Percentiles rank a stretch among this genome's conserved stretches.
These are phyloP conservation scores for Microplitis demolitor DNA, from an alignment of 1,140 invertebrate species.

Conservation along the genomic window DNA sequence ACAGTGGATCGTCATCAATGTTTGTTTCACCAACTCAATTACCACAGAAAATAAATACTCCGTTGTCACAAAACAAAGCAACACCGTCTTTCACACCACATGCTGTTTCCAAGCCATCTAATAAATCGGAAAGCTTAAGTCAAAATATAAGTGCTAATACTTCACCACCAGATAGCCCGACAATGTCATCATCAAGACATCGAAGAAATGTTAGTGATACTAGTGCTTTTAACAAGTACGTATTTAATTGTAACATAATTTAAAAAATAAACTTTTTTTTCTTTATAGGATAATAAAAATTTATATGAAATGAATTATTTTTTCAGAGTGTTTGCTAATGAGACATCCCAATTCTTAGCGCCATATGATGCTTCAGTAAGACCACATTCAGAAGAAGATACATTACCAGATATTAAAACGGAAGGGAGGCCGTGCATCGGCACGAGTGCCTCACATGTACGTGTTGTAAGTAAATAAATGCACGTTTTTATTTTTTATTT, in stretches of 20 bases:
- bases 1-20: slow-evolving; percentile 39
- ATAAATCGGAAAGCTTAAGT: slow-evolving; percentile 57
- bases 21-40: slow-evolving; percentile 44
- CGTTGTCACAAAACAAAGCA: slow-evolving; percentile 40
- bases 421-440: slow-evolving; percentile 53
- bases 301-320: not conserved
- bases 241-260: slow-evolving; percentile 28
- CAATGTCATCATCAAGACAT: slow-evolving; percentile 64
- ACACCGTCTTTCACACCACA: slow-evolving; percentile 56
- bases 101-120: slow-evolving; percentile 61
- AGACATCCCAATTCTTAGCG: slow-evolving; percentile 76
- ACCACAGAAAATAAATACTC: slow-evolving; percentile 42
- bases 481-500: slow-evolving; percentile 53
- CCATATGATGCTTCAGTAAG: slow-evolving; percentile 74
- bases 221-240: slow-evolving; percentile 83
- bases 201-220: slow-evolving; percentile 86
- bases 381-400: slow-evolving; percentile 54
- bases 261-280: slow-evolving; percentile 18
- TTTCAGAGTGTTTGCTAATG: slow-evolving; percentile 72
- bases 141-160: slow-evolving; percentile 57
- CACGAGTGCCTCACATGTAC: slow-evolving; percentile 58
- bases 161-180: slow-evolving; percentile 57
- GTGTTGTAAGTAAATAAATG: slow-evolving; percentile 61
- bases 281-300: slow-evolving; percentile 9
- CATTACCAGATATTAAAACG: slow-evolving; percentile 51